These are phyloP conservation scores for Ramphastos sulfuratus DNA, from an alignment of 2,113 vertebrate genomes.

Conservation along the genomic window DNA sequence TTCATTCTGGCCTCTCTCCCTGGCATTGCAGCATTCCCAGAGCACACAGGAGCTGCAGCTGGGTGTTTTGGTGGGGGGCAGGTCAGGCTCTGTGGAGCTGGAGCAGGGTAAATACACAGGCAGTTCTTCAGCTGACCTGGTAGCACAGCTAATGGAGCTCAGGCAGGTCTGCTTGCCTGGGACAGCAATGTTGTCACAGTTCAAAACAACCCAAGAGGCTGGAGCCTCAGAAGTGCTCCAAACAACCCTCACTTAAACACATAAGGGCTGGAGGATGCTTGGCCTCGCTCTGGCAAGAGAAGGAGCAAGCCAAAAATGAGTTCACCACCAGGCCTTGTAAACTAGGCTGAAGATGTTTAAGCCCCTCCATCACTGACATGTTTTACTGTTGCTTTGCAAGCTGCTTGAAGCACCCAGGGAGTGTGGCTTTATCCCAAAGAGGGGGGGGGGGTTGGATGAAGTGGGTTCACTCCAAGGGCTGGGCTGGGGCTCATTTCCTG, in stretches of 20 bases:
- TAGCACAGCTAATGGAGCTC: not conserved
- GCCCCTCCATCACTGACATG: not conserved
- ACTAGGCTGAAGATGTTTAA: not conserved
- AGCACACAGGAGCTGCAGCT: accelerated
- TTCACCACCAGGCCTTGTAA: not conserved
- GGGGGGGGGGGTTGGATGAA: not conserved
- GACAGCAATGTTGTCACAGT: not conserved
- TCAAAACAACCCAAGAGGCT: not conserved
- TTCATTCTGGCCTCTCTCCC: accelerated
- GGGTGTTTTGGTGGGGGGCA: accelerated
- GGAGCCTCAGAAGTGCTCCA: not conserved
- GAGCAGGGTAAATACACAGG: not conserved
- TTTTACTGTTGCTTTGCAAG: not conserved
- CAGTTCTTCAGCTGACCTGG: not conserved
- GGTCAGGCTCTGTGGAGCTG: not conserved
- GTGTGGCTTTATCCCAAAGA: not conserved
- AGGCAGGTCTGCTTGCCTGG: not conserved
- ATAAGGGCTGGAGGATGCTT: not conserved
- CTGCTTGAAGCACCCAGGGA: not conserved
- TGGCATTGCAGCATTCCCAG: not conserved
- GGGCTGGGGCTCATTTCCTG: not conserved
- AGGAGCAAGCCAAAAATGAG: not conserved
- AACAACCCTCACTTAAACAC: not conserved
- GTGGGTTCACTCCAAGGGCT: not conserved
- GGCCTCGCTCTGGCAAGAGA: accelerated